Evolutionary conservation across 2,797 vertebrate species (phyloP).

Genomic region (Semaprochilodus insignis): DNA sequence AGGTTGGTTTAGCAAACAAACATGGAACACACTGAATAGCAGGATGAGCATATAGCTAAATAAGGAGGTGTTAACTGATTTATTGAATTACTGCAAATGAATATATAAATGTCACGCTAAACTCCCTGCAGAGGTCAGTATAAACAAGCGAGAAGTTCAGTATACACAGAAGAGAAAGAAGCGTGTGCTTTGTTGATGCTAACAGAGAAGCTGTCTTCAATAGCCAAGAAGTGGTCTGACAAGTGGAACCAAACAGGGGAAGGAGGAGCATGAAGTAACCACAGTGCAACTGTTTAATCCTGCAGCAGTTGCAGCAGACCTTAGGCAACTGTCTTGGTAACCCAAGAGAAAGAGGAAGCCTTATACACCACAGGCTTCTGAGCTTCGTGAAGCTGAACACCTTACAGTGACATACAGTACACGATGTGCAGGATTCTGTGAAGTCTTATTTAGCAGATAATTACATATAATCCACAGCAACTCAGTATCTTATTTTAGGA

Average conservation of each 20-base stretch:
- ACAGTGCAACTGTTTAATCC: not conserved
- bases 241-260: constrained; percentile 17
- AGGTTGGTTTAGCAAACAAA: too few relatives aligned
- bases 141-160: not conserved
- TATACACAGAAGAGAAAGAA: not conserved
- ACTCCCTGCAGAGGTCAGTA: not conserved
- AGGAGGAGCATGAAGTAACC: not conserved
- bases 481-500: not conserved
- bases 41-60: not conserved
- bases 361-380: not conserved
- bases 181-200: not conserved
- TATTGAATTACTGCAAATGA: not conserved
- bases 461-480: too few relatives aligned
- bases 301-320: not conserved
- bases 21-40: too few relatives aligned
- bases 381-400: not conserved
- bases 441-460: too few relatives aligned
- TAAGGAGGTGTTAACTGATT: not conserved
- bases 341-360: not conserved
- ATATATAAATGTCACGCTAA: not conserved
- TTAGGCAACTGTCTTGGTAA: not conserved
- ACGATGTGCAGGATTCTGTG: too few relatives aligned
- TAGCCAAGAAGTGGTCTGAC: not conserved
- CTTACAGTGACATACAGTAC: not conserved
- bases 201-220: not conserved